Conservation (phyloP, 53 echinoderm and acorn worm genomes). For the Astropecten irregularis region DNA sequence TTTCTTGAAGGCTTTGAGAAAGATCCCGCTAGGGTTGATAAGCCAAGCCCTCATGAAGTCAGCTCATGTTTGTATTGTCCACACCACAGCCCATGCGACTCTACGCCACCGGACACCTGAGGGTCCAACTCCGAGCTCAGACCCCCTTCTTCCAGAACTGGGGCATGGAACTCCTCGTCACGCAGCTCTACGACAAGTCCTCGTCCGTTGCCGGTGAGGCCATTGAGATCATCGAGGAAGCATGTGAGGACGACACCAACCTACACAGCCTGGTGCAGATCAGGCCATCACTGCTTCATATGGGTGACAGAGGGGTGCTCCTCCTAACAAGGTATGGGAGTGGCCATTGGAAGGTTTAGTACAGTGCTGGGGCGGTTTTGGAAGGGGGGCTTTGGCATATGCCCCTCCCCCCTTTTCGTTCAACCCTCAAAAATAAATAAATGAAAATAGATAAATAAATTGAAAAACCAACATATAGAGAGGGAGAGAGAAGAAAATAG, state of each 20-base stretch:
- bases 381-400: too few species aligned
- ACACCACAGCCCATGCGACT: conserved; percentile 81
- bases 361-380: background rate
- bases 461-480: too few species aligned
- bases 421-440: background rate
- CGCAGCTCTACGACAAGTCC: conserved; percentile 85
- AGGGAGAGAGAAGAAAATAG: too few species aligned
- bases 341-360: background rate
- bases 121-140: conserved; percentile 81
- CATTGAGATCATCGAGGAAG: conserved; percentile 88
- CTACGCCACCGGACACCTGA: conserved; percentile 87
- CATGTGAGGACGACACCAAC: conserved; percentile 93
- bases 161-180: conserved; percentile 88
- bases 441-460: too few species aligned
- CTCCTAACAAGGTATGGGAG: conserved; percentile 83
- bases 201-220: conserved; percentile 74
- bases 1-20: too few species aligned
- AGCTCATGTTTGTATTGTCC: too few species aligned
- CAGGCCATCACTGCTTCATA: conserved; percentile 88
- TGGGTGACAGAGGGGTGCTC: conserved; percentile 92
- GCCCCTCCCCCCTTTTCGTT: background rate
- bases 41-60: too few species aligned
- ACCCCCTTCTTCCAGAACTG: conserved; percentile 94
- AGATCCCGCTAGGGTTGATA: too few species aligned
- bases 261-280: conserved; percentile 94